Evolutionary conservation across 2,888 invertebrate genomes (phyloP), one percentile per base, ranked within the genome.

Genomic region (Eupithecia tripunctaria): DNA sequence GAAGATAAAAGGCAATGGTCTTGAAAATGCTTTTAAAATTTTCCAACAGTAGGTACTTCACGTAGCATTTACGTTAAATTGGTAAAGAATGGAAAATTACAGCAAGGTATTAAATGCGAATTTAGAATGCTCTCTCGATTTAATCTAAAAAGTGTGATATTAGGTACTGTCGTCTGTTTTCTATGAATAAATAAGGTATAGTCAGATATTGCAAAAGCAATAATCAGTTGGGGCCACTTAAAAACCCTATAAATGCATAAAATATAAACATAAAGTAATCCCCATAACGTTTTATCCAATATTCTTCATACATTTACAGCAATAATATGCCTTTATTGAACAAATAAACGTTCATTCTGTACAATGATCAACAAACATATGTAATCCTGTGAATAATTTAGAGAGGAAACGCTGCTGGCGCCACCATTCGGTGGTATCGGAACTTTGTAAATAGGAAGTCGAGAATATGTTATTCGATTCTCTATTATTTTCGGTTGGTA

Each of bases 301-400:
- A 66, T 66, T 66, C 32, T 43, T 59, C n/a, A 59, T 38, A 67
- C 36, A 8, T 72, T 68, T 64, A 64, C 67, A 47, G 36, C 38
- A 29, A 67, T 59, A 43, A 60, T 41, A 68, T 67, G 29, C 65
- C 65, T 66, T 71, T 68, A 71, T 67, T 70, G 43, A 36, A 25
- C 43, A 60, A 47, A 66, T 51, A 73, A 76, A 69, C 65, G 74
- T 70, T 74, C 73, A 70, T 75, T 68, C 60, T 38, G 62, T 67
- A 75, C 67, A 72, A 72, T 56, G 65, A 72, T 47, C 65, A 64
- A 70, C 70, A 73, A 77, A 75, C 75, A 75, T 72, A 72, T 75
- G 76, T 76, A 79, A 77, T 75, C 69, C 67, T 8, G 67, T 75
- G 77, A 77, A 77, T 75, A 74, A 79, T 79, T 76, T 56, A 79